phyloP scores from a whole-genome alignment of 2,888 invertebrate genomes.

The Diaprepes abbreviatus region DNA sequence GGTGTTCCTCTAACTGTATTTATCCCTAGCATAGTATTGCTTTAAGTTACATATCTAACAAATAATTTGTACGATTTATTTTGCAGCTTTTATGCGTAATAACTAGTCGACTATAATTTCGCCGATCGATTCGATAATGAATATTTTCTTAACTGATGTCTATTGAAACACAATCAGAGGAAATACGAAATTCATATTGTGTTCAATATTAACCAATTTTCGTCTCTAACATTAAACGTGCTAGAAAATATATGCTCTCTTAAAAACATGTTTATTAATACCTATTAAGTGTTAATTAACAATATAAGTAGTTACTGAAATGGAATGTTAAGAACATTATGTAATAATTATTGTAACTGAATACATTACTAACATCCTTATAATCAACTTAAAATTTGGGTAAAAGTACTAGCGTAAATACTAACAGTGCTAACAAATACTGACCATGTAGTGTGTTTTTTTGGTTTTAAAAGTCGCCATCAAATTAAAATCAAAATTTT shows the following conservation, averaged over 20 bases:
- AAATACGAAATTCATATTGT: too few relatives aligned
- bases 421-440: neutral
- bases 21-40: too few relatives aligned
- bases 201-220: neutral
- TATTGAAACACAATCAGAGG: too few relatives aligned
- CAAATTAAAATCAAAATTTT: neutral
- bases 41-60: too few relatives aligned
- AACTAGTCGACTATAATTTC: too few relatives aligned
- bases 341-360: neutral
- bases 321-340: neutral
- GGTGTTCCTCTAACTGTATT: too few relatives aligned
- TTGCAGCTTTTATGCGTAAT: too few relatives aligned
- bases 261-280: neutral
- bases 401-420: neutral
- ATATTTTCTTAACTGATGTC: too few relatives aligned
- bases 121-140: too few relatives aligned
- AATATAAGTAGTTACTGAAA: neutral
- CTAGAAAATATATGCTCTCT: neutral
- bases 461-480: neutral
- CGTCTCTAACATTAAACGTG: neutral
- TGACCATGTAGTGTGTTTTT: conserved; percentile 8
- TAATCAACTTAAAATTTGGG: neutral
- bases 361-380: neutral
- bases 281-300: neutral
- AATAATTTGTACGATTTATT: too few relatives aligned